These are phyloP conservation scores for Alauda arvensis DNA, from an alignment of 2,797 vertebrate genomes.

Conservation along the genomic window DNA sequence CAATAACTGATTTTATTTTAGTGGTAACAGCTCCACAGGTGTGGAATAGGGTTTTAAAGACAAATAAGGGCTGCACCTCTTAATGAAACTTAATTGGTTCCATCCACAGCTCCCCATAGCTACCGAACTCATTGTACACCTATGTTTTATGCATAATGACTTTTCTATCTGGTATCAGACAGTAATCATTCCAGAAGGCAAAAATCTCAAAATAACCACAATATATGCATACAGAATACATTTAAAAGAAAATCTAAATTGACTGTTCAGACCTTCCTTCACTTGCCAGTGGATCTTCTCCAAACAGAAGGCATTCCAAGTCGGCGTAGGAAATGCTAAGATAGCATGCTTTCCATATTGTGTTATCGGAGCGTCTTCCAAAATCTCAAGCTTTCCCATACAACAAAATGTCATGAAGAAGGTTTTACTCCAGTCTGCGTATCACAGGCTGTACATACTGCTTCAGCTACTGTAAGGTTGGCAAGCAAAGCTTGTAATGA, in stretches of 20 bases:
- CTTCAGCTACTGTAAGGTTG: constrained; percentile 54
- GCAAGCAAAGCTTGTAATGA: constrained; percentile 53
- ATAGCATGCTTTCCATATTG: constrained; percentile 75
- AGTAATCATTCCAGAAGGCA: constrained; percentile 83
- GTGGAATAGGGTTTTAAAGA: constrained; percentile 53
- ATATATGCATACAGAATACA: constrained; percentile 79
- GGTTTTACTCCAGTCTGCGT: constrained; percentile 69
- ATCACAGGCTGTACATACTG: constrained; percentile 60
- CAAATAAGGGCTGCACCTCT: constrained; percentile 55
- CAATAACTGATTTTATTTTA: not conserved
- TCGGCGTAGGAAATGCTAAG: constrained; percentile 73
- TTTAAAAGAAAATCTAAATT: constrained; percentile 79
- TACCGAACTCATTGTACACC: constrained; percentile 68
- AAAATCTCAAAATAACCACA: constrained; percentile 80
- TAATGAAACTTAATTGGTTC: constrained; percentile 52
- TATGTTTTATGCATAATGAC: constrained; percentile 75
- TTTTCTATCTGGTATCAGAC: constrained; percentile 76
- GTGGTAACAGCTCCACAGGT: constrained; percentile 41
- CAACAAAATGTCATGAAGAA: constrained; percentile 73
- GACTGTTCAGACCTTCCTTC: constrained; percentile 78
- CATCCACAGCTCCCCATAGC: constrained; percentile 54
- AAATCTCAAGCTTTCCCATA: constrained; percentile 71
- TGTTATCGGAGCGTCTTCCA: constrained; percentile 70
- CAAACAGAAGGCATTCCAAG: constrained; percentile 76
- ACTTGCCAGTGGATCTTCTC: constrained; percentile 77